These are phyloP conservation scores for Bos javanicus DNA, from an alignment of 2,113 vertebrate species.

Conservation along the genomic window DNA sequence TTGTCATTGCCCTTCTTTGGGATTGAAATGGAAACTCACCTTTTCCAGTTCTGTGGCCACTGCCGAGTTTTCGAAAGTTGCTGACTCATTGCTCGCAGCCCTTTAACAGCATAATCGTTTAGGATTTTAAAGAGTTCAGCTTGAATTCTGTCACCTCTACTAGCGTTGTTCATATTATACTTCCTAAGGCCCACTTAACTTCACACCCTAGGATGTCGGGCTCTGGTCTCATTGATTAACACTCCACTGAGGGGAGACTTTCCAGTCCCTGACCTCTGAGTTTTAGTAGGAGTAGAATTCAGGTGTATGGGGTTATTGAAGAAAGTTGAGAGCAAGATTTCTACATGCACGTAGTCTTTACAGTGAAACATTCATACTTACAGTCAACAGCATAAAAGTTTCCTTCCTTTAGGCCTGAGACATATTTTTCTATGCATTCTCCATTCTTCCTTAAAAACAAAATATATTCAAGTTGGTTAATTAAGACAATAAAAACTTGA, in stretches of 20 bases:
- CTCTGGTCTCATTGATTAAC: background rate
- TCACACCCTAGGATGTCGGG: background rate
- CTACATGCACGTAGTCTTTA: background rate
- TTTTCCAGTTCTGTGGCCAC: background rate
- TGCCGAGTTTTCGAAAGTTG: rapidly evolving
- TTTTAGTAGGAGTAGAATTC: background rate
- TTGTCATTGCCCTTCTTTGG: background rate
- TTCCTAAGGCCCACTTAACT: background rate
- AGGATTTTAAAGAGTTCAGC: background rate
- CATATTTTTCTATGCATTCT: background rate
- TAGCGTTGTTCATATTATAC: rapidly evolving
- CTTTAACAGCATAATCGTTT: background rate
- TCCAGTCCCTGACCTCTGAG: background rate
- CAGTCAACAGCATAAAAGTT: rapidly evolving
- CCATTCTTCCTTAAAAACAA: background rate
- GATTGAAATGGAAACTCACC: background rate
- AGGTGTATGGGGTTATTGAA: background rate
- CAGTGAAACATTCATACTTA: background rate
- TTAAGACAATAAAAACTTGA: background rate
- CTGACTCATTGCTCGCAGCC: background rate
- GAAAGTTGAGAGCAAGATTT: background rate
- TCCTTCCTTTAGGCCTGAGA: background rate
- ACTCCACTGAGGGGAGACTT: rapidly evolving
- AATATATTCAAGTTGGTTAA: background rate
- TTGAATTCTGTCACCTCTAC: background rate